These are phyloP conservation scores for Drosophila quadrilineata DNA, from an alignment of 1,140 invertebrate genomes.

Conservation along the genomic window DNA sequence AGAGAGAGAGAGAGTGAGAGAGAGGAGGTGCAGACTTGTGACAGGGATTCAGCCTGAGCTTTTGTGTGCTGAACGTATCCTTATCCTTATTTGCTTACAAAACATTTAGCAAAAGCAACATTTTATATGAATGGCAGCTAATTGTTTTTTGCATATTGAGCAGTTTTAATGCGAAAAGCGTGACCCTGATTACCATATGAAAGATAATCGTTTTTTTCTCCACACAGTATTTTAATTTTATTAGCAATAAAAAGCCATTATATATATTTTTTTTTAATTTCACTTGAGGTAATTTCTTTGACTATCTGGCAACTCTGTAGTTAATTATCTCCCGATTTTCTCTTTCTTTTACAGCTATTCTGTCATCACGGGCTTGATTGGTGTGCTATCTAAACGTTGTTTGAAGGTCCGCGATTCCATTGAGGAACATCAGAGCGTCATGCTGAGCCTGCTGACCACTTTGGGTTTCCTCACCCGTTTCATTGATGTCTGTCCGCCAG, in stretches of 20 bases:
- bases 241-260: no score
- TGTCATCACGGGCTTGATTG: slow-evolving; percentile 75
- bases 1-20: no score
- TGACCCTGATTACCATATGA: slow-evolving; percentile 70
- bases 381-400: slow-evolving; percentile 69
- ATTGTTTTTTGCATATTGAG: slow-evolving; percentile 66
- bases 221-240: no score
- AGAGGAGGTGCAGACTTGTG: not conserved
- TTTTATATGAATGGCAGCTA: slow-evolving; percentile 62
- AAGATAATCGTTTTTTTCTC: slow-evolving; percentile 43
- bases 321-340: not conserved
- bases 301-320: no score
- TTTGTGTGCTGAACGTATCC: not conserved
- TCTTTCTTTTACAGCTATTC: slow-evolving; percentile 56
- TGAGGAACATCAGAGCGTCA: slow-evolving; percentile 74
- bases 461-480: slow-evolving; percentile 77
- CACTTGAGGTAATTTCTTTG: no score
- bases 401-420: slow-evolving; percentile 78
- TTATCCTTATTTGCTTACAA: slow-evolving; percentile 61
- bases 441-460: slow-evolving; percentile 73
- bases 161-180: slow-evolving; percentile 66
- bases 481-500: slow-evolving; percentile 74
- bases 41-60: not conserved
- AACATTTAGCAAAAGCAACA: slow-evolving; percentile 69
- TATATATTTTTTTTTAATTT: no score